Base-by-base conservation (phyloP, 92 coral and sea anemone genomes). In the Scolanthus callimorphus region DNA sequence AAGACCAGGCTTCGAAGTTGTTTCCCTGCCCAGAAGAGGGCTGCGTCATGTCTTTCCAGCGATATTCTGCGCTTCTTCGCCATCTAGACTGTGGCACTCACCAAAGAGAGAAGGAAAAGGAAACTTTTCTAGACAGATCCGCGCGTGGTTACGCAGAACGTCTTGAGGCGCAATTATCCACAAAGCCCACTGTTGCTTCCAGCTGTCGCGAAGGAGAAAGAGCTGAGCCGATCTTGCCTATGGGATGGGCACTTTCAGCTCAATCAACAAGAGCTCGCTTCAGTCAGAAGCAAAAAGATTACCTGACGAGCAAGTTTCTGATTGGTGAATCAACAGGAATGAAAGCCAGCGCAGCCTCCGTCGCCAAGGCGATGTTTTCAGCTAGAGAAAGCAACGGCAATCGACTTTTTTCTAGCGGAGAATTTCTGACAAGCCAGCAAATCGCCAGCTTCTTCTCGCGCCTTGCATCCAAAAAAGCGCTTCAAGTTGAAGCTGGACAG, bases 231-330 rank as follows among this genome's bases (percentile, higher is more conserved):
- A 19, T 62, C 38, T 49, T 74, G 51, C 64, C 70, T 20, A 64
- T 78, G 57, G 80, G 90, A 15, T 83, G 90, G 90, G 90, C 90
- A 20, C 63, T 82, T 13, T 55, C 83, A 10, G 49, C 68, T 59
- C 65, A 59, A 20, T 38, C 65, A 21, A 44, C 39, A 20, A 15
- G 70, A 23, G 39, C 66, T 15, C 17, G 82, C 50, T 76, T 82
- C 55, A 44, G 74, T 39, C 56, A 59, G 19, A 55, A 77, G 38
- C 88, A 82, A 39, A 82, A 69, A 37, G 77, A 68, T 12, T 76
- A 75, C 68, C 53, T 82, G 45, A 19, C 49, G 47, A 53, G 51
- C 31, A 65, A 68, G 37, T 82, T 82, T 49, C 49, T 51, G 30
- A 72, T 70, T 25, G 84, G 80, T 25, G 80, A 82, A 69, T 37